Evolutionary conservation across 2,113 vertebrate genomes (phyloP), one percentile per base, ranked within the genome.

Genomic region (Tapirus terrestris): DNA sequence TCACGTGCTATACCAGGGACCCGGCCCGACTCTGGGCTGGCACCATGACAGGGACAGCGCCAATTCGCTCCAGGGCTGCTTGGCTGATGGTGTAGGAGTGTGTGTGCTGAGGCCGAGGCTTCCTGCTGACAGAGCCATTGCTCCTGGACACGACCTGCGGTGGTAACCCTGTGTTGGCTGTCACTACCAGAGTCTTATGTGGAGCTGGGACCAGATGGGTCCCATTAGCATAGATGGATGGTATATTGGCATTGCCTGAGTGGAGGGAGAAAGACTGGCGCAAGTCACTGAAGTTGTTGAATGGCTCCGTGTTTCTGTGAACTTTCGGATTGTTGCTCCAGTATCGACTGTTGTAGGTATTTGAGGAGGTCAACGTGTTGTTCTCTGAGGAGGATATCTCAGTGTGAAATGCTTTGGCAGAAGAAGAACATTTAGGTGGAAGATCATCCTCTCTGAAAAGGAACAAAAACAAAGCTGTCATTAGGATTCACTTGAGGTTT

Each of bases 301-400:
- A 99, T 18, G 99, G 99, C 98, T 99, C 99, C 58, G 99, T 99
- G 98, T 99, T 99, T 0, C 99, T 99, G 96, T 99, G 99, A 94
- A 98, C 98, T 98, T 99, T 99, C 72, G 99, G 99, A 92, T 99
- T 99, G 96, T 99, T 99, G 20, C 99, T 99, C 99, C 99, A 99
- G 98, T 99, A 99, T 96, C 99, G 99, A 97, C 99, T 99, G 99
- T 99, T 99, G 98, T 99, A 99, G 63, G 99, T 99, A 98, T 99
- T 99, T 97, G 99, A 99, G 51, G 99, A 99, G 6, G 99, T 99
- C 90, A 99, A 98, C 0, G 99, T 99, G 98, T 99, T 99, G 0
- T 99, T 99, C 98, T 99, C 99, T 0, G 99, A 99, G 2, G 99
- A 99, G 8, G 99, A 99, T 0, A 99, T 99, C 1, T 99, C 99